These are phyloP conservation scores for human DNA, from an alignment of 2,113 vertebrate species.

Conservation along the genomic window GRCh38 chr2:212431001-212431500, in stretches of 20 bases:
- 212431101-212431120: background rate
- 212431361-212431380: background rate
- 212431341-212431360: background rate
- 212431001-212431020: background rate
- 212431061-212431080: background rate
- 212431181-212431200: background rate
- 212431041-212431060: background rate
- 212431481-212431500: background rate
- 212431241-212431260: background rate
- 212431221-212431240: background rate
- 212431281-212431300: background rate
- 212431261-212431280: background rate
- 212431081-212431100: background rate
- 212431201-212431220: background rate
- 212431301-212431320: background rate
- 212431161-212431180: background rate
- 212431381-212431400: background rate
- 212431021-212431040: background rate
- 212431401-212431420: background rate
- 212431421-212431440: background rate
- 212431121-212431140: background rate
- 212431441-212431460: background rate
- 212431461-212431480: background rate
- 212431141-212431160: background rate
- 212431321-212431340: no score